Conservation (phyloP, 2,113 vertebrate genomes). For the Saimiri boliviensis region DNA sequence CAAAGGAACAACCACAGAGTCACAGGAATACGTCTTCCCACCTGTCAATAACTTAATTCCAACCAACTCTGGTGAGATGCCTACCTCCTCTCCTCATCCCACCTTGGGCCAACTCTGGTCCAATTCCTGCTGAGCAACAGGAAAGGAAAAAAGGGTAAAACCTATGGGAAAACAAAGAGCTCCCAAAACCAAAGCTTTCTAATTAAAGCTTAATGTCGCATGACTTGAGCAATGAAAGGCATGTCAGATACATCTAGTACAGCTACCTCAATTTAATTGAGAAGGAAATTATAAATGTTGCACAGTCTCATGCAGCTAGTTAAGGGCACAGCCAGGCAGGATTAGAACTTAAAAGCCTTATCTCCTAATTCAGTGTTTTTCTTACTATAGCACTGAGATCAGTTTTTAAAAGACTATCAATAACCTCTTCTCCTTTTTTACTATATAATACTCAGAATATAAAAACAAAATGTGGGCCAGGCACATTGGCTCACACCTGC, state of each 20-base stretch:
- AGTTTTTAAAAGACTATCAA: not conserved
- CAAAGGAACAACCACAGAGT: not conserved
- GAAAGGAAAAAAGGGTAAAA: not conserved
- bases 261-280: not conserved
- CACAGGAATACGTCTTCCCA: not conserved
- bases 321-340: constrained; percentile 28
- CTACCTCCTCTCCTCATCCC: not conserved
- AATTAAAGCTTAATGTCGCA: not conserved
- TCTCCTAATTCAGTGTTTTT: not conserved
- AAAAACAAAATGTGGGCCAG: not conserved
- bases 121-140: not conserved
- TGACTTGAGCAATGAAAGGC: not conserved
- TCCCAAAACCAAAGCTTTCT: not conserved
- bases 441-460: not conserved
- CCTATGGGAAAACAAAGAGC: not conserved
- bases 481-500: too few species aligned
- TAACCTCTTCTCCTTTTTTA: not conserved
- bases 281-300: not conserved
- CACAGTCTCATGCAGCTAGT: not conserved
- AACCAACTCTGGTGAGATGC: not conserved
- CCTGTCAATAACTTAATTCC: not conserved
- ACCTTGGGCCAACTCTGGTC: not conserved
- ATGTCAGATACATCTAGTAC: fast-evolving
- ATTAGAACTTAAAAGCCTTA: not conserved
- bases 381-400: not conserved